Evolutionary conservation across 92 coral and sea anemone genomes (phyloP).

Genomic region (Diadumene lineata): DNA sequence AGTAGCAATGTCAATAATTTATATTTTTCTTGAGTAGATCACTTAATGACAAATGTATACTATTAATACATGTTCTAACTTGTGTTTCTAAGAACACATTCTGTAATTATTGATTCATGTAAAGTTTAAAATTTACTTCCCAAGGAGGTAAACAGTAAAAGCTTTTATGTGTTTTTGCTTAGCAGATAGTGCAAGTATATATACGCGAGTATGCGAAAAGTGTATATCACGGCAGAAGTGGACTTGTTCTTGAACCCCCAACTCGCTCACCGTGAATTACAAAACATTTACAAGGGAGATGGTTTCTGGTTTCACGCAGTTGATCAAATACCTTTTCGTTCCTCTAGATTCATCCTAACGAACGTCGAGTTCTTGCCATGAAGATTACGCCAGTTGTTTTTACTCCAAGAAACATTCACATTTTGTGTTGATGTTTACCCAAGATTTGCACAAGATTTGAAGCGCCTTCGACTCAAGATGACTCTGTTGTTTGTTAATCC

Average conservation of each 20-base stretch:
- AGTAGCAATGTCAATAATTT: neutral
- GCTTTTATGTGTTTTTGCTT: neutral
- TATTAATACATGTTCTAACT: conserved; percentile 17
- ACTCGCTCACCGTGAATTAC: neutral
- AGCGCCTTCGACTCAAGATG: conserved; percentile 2
- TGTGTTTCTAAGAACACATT: conserved; percentile 13
- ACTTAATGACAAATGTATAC: too few species aligned
- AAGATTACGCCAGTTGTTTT: conserved; percentile 3
- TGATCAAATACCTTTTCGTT: neutral
- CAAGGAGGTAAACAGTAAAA: neutral
- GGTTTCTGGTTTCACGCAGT: conserved; percentile 11
- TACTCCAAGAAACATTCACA: neutral
- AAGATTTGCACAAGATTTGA: neutral
- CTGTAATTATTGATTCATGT: neutral
- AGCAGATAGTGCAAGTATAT: neutral
- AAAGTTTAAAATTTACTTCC: neutral
- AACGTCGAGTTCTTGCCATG: conserved; percentile 6
- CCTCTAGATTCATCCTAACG: conserved; percentile 14
- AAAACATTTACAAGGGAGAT: neutral
- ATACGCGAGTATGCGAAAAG: too few species aligned
- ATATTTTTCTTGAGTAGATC: neutral
- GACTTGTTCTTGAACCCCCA: neutral
- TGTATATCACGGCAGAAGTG: too few species aligned
- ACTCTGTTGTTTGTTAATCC: conserved; percentile 1
- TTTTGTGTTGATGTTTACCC: neutral